Evolutionary conservation across 2,797 vertebrate genomes (phyloP).

Genomic region (Aselliscus stoliczkanus): DNA sequence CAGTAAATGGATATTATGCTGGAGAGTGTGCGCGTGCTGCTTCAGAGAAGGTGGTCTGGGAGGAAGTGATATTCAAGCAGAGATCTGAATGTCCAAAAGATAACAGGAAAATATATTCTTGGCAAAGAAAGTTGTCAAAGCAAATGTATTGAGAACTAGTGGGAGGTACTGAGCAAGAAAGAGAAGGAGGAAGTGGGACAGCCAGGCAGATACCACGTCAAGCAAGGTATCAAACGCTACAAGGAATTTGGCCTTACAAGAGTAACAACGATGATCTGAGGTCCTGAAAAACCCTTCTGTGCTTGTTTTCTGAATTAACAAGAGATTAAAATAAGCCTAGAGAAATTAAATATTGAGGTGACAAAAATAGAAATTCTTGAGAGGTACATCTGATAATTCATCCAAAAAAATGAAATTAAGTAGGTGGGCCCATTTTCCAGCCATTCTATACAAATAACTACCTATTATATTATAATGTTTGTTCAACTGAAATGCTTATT

Average conservation of each 20-base stretch:
- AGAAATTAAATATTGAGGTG: not conserved
- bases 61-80: not conserved
- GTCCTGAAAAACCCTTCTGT: not conserved
- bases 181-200: not conserved
- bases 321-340: not conserved
- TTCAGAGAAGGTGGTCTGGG: not conserved
- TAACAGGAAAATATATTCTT: not conserved
- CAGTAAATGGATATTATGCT: not conserved
- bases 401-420: not conserved
- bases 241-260: not conserved
- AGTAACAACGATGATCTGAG: not conserved
- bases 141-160: not conserved
- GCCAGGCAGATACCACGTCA: not conserved
- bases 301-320: not conserved
- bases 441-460: slow-evolving; percentile 24
- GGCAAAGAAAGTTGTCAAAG: not conserved
- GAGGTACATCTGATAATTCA: not conserved
- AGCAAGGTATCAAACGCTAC: not conserved
- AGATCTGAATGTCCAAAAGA: not conserved
- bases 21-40: not conserved
- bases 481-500: slow-evolving; percentile 14
- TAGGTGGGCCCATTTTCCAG: not conserved
- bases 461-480: not conserved
- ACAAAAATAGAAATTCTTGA: slow-evolving; percentile 32
- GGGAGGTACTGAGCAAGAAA: too few species aligned